Evolutionary conservation across 2,113 vertebrate species (phyloP).

Genomic region (Toxostoma redivivum): DNA sequence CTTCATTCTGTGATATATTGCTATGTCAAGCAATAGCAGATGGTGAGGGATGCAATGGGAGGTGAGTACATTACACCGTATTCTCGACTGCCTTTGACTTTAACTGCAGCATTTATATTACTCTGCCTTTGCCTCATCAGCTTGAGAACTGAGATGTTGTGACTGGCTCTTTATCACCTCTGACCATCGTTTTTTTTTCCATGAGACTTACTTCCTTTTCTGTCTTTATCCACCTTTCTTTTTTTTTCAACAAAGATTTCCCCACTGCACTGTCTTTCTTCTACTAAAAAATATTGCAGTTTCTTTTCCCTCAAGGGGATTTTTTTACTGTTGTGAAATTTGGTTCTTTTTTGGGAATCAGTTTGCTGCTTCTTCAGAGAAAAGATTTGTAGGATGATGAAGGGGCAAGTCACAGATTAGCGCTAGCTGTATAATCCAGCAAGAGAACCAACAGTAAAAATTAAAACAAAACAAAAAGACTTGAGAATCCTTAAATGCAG

Average conservation of each 20-base stretch:
- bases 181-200: neutral
- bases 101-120: neutral
- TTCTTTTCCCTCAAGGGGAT: neutral
- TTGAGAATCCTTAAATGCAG: neutral
- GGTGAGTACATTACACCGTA: neutral
- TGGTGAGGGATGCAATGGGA: neutral
- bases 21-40: neutral
- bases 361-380: neutral
- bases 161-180: neutral
- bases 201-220: neutral
- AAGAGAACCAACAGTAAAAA: neutral
- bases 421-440: accelerated
- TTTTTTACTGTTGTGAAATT: neutral
- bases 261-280: neutral
- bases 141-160: neutral
- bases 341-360: neutral
- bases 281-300: neutral
- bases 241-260: neutral
- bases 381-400: neutral
- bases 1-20: neutral
- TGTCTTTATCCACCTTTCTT: neutral
- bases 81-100: neutral
- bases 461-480: neutral
- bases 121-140: neutral
- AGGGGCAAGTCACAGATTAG: neutral